A percentile compares a stretch with the other conserved stretches of the same genome.
Conservation (phyloP, 2,888 invertebrate species). For the Orthosia gracilis region DNA sequence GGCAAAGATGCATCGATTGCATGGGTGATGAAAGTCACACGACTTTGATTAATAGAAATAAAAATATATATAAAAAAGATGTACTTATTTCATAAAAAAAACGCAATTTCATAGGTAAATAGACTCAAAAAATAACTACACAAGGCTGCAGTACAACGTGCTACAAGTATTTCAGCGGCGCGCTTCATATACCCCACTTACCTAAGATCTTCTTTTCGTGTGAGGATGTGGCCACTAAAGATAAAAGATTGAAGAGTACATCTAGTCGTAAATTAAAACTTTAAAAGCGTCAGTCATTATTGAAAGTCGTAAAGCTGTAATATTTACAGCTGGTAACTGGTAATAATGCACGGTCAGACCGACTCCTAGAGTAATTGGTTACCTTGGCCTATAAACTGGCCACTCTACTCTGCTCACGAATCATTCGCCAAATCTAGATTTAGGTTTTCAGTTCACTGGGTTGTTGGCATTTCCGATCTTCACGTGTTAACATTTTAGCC, state of each 20-base stretch:
- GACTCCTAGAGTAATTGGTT: slow-evolving; percentile 81
- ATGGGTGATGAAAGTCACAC: background rate
- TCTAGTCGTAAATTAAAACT: slow-evolving; percentile 45
- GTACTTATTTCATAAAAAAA: too few relatives aligned
- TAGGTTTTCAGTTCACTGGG: slow-evolving; percentile 90
- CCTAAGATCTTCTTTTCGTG: too few relatives aligned
- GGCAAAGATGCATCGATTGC: background rate
- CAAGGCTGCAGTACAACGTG: background rate
- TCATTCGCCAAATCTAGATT: slow-evolving; percentile 90
- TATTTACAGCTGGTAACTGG: slow-evolving; percentile 69
- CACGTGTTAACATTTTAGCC: slow-evolving; percentile 57
- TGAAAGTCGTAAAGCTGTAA: slow-evolving; percentile 71
- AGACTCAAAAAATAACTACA: background rate
- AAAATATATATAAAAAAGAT: too few relatives aligned
- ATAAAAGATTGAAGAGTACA: slow-evolving; percentile 36
- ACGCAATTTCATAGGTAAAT: too few relatives aligned
- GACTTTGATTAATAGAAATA: background rate
- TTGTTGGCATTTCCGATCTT: slow-evolving; percentile 83
- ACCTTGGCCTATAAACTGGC: slow-evolving; percentile 88
- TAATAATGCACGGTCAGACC: slow-evolving; percentile 68
- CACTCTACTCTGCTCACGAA: slow-evolving; percentile 81
- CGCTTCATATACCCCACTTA: background rate
- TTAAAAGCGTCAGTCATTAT: slow-evolving; percentile 59
- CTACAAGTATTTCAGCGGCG: slow-evolving; percentile 14
- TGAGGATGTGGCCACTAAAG: too few relatives aligned